phyloP scores from a whole-genome alignment of 2,113 vertebrate species.

The Heterocephalus glaber region DNA sequence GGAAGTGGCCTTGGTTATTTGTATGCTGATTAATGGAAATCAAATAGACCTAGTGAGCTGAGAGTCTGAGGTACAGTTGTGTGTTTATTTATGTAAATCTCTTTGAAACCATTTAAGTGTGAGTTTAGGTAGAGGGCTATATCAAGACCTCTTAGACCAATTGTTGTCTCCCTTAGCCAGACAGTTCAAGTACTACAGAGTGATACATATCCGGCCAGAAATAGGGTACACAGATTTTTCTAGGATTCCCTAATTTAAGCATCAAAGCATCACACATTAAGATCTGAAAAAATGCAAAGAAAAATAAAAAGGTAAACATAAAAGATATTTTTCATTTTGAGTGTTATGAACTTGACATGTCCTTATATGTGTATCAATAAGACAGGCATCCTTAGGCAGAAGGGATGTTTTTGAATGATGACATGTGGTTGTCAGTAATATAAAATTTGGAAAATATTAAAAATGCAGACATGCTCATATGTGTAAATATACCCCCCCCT shows the following conservation, averaged over 20 bases:
- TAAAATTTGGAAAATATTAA: slow-evolving; percentile 25
- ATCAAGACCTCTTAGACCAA: slow-evolving; percentile 14
- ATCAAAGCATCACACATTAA: background rate
- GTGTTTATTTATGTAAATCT: slow-evolving; percentile 40
- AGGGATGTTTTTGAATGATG: slow-evolving; percentile 17
- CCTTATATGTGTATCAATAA: background rate
- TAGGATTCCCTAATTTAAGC: background rate
- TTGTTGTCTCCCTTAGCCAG: slow-evolving; percentile 6
- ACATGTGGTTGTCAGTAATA: background rate
- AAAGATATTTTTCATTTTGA: slow-evolving; percentile 45
- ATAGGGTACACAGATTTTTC: background rate
- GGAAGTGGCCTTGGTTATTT: slow-evolving; percentile 15
- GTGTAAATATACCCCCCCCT: background rate
- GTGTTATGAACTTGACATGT: background rate
- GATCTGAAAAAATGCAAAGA: slow-evolving; percentile 29
- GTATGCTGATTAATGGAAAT: slow-evolving; percentile 53
- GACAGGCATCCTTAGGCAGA: background rate
- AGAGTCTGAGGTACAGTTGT: slow-evolving; percentile 15
- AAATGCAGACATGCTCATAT: background rate
- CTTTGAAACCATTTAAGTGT: slow-evolving; percentile 38
- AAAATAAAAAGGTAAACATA: slow-evolving; percentile 20
- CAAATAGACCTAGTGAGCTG: background rate
- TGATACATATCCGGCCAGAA: background rate
- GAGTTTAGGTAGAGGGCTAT: background rate
- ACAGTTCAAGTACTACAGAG: background rate